phyloP scores from a whole-genome alignment of 2,888 invertebrate genomes.

The Mycalesis mineus region DNA sequence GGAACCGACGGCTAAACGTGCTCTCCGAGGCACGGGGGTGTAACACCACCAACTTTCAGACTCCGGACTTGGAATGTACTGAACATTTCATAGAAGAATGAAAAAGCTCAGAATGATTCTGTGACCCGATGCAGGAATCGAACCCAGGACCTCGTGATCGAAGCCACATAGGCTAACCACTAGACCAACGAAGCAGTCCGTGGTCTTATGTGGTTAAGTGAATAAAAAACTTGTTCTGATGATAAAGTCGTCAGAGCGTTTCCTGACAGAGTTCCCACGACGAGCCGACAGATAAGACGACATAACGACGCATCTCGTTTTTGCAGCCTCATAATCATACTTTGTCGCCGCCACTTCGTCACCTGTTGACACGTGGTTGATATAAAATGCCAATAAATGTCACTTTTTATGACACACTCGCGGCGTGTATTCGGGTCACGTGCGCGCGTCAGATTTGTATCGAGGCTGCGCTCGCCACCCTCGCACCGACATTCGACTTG shows the following conservation, averaged over 20 bases:
- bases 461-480: constrained; percentile 49
- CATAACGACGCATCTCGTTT: constrained; percentile 53
- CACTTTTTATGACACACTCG: constrained; percentile 72
- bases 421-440: constrained; percentile 68
- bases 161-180: too few species aligned
- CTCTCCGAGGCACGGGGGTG: too few species aligned
- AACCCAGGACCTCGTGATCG: too few species aligned
- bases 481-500: constrained; percentile 42
- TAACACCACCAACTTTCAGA: too few species aligned
- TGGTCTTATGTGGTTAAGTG: background rate
- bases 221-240: constrained; percentile 12
- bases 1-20: too few species aligned
- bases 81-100: too few species aligned
- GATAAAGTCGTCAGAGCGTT: constrained; percentile 49
- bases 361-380: constrained; percentile 69
- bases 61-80: too few species aligned
- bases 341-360: constrained; percentile 58
- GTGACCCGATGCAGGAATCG: too few species aligned
- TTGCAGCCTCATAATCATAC: constrained; percentile 67
- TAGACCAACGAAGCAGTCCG: too few species aligned
- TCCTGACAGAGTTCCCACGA: constrained; percentile 56
- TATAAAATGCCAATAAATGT: constrained; percentile 77
- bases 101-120: too few species aligned
- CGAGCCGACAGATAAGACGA: constrained; percentile 54
- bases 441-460: constrained; percentile 67